A percentile compares a stretch with the other conserved stretches of the same genome.
Conservation (phyloP, 2,888 invertebrate genomes). For the Branchipolynoe longqiensis region DNA sequence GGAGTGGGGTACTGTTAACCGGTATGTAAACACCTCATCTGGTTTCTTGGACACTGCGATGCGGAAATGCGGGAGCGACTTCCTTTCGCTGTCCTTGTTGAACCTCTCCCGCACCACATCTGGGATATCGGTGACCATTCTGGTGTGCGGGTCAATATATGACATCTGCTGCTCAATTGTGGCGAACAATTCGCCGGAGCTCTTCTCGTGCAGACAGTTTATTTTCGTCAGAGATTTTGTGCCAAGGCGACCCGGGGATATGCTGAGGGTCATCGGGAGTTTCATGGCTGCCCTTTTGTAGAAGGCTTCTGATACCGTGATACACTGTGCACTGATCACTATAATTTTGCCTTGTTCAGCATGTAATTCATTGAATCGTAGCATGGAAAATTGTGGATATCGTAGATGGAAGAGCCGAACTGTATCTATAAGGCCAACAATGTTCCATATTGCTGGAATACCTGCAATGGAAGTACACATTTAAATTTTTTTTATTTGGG, state of each 20-base stretch:
- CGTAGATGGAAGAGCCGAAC: too few relatives aligned
- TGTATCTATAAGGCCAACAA: too few relatives aligned
- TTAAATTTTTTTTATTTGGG: too few relatives aligned
- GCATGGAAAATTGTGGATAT: too few relatives aligned
- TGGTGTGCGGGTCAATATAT: neutral
- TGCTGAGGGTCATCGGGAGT: neutral
- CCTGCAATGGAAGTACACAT: too few relatives aligned
- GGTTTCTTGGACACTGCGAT: constrained; percentile 14
- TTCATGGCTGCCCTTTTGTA: neutral
- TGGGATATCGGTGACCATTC: neutral
- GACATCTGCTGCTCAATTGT: neutral
- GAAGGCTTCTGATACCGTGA: neutral
- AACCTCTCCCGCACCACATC: neutral
- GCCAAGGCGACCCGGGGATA: neutral
- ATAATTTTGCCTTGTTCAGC: too few relatives aligned
- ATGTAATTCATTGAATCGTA: too few relatives aligned
- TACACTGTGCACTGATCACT: neutral
- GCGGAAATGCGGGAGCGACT: neutral
- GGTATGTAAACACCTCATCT: neutral
- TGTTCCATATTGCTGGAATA: too few relatives aligned
- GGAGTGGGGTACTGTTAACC: neutral
- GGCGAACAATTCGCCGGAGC: neutral
- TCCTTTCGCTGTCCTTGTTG: neutral
- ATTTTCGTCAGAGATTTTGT: neutral
- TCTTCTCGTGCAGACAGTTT: neutral